These are phyloP conservation scores for Rynchops niger DNA, from an alignment of 2,113 vertebrate genomes.

Conservation along the genomic window DNA sequence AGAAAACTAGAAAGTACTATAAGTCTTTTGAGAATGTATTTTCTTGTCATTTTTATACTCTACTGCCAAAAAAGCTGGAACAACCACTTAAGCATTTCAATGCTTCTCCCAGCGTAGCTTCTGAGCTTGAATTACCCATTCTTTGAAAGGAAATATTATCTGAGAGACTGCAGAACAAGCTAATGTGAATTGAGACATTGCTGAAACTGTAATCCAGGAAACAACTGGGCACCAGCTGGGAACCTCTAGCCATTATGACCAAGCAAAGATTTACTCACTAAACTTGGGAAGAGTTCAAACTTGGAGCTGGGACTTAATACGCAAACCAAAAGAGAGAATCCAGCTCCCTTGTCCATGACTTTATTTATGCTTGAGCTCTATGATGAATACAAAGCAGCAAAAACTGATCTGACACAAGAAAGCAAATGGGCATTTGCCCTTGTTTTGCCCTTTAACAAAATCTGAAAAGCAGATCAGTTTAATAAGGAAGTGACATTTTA, in stretches of 20 bases:
- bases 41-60: neutral
- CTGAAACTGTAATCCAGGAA: neutral
- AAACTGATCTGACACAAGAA: neutral
- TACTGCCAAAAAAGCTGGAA: neutral
- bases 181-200: neutral
- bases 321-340: neutral
- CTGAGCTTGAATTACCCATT: neutral
- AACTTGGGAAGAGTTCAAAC: neutral
- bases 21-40: neutral
- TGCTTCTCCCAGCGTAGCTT: neutral
- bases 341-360: neutral
- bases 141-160: neutral
- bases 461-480: neutral
- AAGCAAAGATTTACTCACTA: neutral
- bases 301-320: neutral
- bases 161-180: neutral
- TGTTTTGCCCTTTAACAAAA: neutral
- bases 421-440: neutral
- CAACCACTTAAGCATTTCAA: neutral
- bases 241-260: neutral
- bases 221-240: neutral
- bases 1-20: neutral
- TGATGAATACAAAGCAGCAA: neutral
- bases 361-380: neutral
- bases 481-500: neutral